These are phyloP conservation scores for Lordiphosa mommai DNA, from an alignment of 1,140 invertebrate genomes.

Conservation along the genomic window DNA sequence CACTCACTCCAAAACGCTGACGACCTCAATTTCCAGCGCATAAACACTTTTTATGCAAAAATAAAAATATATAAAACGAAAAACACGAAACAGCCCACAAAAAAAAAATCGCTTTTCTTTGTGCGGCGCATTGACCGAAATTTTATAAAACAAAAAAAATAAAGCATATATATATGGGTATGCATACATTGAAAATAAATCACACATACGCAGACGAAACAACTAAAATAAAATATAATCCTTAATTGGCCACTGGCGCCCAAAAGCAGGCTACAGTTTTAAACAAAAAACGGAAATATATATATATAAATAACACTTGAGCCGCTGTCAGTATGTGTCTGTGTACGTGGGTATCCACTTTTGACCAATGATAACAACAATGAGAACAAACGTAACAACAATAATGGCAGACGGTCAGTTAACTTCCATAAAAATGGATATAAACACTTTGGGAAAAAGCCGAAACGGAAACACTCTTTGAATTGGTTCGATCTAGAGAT, in stretches of 20 bases:
- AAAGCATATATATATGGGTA: background rate
- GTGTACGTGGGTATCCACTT: background rate
- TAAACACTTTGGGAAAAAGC: background rate
- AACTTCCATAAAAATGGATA: constrained; percentile 22
- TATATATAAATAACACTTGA: constrained; percentile 7
- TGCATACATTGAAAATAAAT: constrained; percentile 31
- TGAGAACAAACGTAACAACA: constrained; percentile 1
- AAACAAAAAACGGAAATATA: constrained; percentile 21
- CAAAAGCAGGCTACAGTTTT: constrained; percentile 31
- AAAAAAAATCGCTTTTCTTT: constrained; percentile 44
- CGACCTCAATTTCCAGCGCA: constrained; percentile 66
- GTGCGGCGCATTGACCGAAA: constrained; percentile 57
- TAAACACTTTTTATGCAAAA: constrained; percentile 58
- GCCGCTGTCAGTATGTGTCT: background rate
- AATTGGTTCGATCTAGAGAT: too few species aligned
- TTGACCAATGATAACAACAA: constrained; percentile 11
- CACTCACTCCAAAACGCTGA: constrained; percentile 35
- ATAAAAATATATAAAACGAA: constrained; percentile 18
- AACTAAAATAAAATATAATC: constrained; percentile 36
- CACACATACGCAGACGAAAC: constrained; percentile 17
- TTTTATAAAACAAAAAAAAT: constrained; percentile 18
- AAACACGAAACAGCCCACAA: too few species aligned
- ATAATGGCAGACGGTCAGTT: constrained; percentile 18
- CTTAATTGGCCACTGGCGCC: constrained; percentile 56
- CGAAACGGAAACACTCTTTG: constrained; percentile 29